Base-by-base conservation (phyloP, 2,888 invertebrate genomes). In the Euspilapteryx auroguttella region DNA sequence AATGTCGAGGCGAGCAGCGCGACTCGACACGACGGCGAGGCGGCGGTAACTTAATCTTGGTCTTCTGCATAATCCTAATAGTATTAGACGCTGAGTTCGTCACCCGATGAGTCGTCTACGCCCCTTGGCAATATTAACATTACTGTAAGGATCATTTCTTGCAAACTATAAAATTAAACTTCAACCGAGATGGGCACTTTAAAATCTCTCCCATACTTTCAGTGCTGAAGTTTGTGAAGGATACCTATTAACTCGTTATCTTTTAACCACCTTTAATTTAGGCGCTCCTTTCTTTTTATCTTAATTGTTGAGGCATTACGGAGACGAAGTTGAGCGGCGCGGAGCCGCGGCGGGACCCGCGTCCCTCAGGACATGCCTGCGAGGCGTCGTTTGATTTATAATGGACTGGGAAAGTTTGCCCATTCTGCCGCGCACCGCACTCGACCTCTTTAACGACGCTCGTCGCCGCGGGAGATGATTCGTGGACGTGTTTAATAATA, bases 361-460 rank as follows among this genome's bases (percentile, higher is more conserved):
- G 63, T 68, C 73, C 73, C 73, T 68, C 63, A 66, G 64, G 75
- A 73, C 58, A 68, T 69, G 71, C 63, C 73, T 62, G 48, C 57
- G 50, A 69, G 73, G 71, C 73, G 64, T 71, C 73, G 64, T 73
- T 73, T 73, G 75, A 75, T 75, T 75, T 75, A 75, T 75, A 75
- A 75, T 75, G 73, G 75, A 73, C 69, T 71, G 66, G 69, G 66
- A 61, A 69, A 57, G 17, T 6, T 5, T 17, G 5, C 5, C 17
- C 8, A 8, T 8, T 17, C 17, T 62, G 71, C 73, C 66, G 24
- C 10, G 23, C 13, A 14, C 22, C 5, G 23, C 23, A 2, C 23
- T 23, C n/a, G 7, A 11, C 23, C 7, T 6, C 11, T n/a, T n/a
- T 6, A 11, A 9, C 64, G 71, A 66, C 55, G 64, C 65, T 59